Base-by-base conservation (phyloP, 2,113 vertebrate species). In the Piprites chloris region DNA sequence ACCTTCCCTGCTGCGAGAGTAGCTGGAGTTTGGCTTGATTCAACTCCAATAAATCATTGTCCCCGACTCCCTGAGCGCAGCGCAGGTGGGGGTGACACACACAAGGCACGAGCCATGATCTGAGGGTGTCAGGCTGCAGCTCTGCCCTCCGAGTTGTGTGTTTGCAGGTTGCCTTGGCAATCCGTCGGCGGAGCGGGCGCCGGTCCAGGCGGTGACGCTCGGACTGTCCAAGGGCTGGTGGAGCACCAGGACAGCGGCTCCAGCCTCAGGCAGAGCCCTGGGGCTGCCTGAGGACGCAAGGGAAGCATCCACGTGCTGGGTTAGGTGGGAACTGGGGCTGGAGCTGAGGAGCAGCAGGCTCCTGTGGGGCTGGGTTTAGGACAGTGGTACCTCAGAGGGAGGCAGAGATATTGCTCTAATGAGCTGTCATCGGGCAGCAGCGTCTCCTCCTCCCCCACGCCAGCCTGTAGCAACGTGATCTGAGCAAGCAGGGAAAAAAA, bases 401-500 rank as follows among this genome's bases (percentile, higher is more conserved):
- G 68, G 80, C 35, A 32, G 19, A 42, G 89, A 85, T 6, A 94
- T 80, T 59, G 91, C 78, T 91, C 67, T 96, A 94, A 96, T 90
- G 94, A 96, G 95, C 78, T 95, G 95, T 96, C 93, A 90, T 3
- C 1, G 8, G 46, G 65, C 28, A 91, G 82, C 85, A 15, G 28
- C 10, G 1, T 74, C 66, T 39, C 93, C 87, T 93, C 71, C 85
- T 76, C 87, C 89, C 61, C 62, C 49, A 12, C 2, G 8, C 26
- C 90, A 58, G 91, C 81, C 82, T 2, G 16, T 24, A 32, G 72
- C 71, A 62, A 39, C 10, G 19, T 32, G 85, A 91, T 89, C 80
- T 66, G 23, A 85, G 91, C 71, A 24, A 80, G 67, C 17, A 52
- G 41, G 6, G 4, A 15, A 21, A 7, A 49, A 62, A 5, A 63